Evolutionary conservation across 2,797 vertebrate genomes (phyloP), one percentile per base, ranked within the genome.

Genomic region (Pogoniulus pusillus): DNA sequence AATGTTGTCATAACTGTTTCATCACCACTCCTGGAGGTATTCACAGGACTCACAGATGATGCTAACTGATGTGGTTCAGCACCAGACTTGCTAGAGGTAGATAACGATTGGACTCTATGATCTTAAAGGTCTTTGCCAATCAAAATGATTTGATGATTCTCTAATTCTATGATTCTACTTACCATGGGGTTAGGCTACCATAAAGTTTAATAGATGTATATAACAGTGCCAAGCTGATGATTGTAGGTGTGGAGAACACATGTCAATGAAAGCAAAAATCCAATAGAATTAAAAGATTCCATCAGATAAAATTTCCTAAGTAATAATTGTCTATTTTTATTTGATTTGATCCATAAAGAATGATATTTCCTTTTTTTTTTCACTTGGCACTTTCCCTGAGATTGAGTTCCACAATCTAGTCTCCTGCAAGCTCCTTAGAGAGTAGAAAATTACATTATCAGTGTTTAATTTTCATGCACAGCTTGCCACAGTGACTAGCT

Each of bases 401-500:
- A 84, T 34, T 65, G 39, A 81, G 53, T 63, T 64, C 14, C 71
- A 74, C n/a, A 68, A 2, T 41, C 29, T 45, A 51, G 39, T 41
- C 26, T 41, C 34, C 45, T 39, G 10, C n/a, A 85, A 77, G 17
- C 51, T 82, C 58, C 89, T 87, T 37, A 80, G 74, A 77, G 92
- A 82, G 86, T 4, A 79, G 71, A 82, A 90, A 82, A 91, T 91
- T 87, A 51, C 0, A 0, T 88, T 89, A 82, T 77, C 13, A 30
- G 58, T 5, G 1, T 15, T 75, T 91, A 74, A 94, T 95, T 93
- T 91, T 68, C 3, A 4, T 73, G 29, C 80, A 84, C 74, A 87
- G 82, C 45, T 92, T 95, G 77, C 74, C 80, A 73, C 23, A 62
- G 65, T 65, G 32, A 62, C 85, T 91, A 82, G 24, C 6, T 77